Conservation (phyloP, 2,888 invertebrate genomes). For the Tryphoninae sp. region DNA sequence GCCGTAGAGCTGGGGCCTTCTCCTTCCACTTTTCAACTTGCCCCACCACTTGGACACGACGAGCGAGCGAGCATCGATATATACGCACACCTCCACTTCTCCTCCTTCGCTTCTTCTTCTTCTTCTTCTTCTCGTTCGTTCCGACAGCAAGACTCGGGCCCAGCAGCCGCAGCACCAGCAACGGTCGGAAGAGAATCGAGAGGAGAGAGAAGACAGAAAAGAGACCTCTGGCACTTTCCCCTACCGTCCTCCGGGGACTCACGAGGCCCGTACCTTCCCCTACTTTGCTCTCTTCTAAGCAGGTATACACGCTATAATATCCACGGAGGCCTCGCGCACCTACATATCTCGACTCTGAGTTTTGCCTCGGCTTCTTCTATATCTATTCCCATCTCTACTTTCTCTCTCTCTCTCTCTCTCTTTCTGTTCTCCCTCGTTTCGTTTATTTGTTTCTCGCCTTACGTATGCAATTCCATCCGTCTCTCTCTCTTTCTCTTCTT, state of each 20-base stretch:
- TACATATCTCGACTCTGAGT: conserved; percentile 40
- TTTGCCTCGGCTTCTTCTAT: conserved; percentile 39
- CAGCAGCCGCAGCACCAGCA: conserved; percentile 43
- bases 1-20: conserved; percentile 58
- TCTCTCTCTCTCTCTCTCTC: conserved; percentile 27
- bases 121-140: conserved; percentile 26
- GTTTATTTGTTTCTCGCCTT: conserved; percentile 14
- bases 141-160: conserved; percentile 30
- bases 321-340: conserved; percentile 31
- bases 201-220: conserved; percentile 43
- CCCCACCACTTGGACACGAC: conserved; percentile 57
- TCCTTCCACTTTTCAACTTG: conserved; percentile 65
- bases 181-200: conserved; percentile 3
- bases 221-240: conserved; percentile 60
- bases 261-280: conserved; percentile 46
- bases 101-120: conserved; percentile 30
- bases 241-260: conserved; percentile 35
- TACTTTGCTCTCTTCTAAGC: conserved; percentile 55
- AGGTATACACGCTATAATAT: conserved; percentile 51
- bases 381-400: conserved; percentile 17
- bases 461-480: conserved; percentile 18
- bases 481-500: conserved; percentile 49
- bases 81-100: conserved; percentile 41
- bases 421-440: conserved; percentile 1
- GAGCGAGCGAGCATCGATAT: conserved; percentile 1